Conservation (phyloP, 1,140 invertebrate genomes). For the Heterodera carotae region DNA sequence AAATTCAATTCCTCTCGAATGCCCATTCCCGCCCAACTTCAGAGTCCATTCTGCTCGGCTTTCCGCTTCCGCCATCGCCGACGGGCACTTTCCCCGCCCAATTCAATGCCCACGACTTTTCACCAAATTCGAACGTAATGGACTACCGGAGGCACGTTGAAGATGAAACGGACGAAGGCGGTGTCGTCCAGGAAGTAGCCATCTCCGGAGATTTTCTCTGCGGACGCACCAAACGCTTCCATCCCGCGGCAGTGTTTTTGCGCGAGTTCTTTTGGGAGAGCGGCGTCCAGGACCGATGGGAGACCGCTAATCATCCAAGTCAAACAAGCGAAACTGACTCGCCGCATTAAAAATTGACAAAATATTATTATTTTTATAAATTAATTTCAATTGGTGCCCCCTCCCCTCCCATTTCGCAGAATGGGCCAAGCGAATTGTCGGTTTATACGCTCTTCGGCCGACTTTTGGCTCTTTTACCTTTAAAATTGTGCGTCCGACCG, state of each 20-base stretch:
- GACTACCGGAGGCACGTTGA: not conserved
- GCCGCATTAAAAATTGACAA: no score
- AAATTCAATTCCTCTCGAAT: no score
- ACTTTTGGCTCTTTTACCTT: not conserved
- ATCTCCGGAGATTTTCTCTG: not conserved
- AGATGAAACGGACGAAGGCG: not conserved
- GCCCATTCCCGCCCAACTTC: no score
- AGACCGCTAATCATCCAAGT: not conserved
- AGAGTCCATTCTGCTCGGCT: not conserved
- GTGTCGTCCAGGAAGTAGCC: conserved; percentile 1
- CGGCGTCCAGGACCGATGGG: not conserved
- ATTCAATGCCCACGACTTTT: not conserved
- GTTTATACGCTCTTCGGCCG: not conserved
- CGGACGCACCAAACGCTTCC: not conserved
- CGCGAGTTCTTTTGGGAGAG: conserved; percentile 14
- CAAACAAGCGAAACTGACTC: not conserved
- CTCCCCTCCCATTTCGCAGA: not conserved
- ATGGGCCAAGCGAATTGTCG: not conserved
- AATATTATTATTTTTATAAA: no score
- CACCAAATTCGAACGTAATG: not conserved
- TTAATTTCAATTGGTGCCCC: not conserved
- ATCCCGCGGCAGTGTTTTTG: not conserved
- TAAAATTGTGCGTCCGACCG: conserved; percentile 4
- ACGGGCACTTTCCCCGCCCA: not conserved
- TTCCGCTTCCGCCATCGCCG: not conserved